A percentile compares a stretch with the other conserved stretches of the same genome.
Conservation (phyloP, 2,888 invertebrate species). For the Calameuta filiformis region DNA sequence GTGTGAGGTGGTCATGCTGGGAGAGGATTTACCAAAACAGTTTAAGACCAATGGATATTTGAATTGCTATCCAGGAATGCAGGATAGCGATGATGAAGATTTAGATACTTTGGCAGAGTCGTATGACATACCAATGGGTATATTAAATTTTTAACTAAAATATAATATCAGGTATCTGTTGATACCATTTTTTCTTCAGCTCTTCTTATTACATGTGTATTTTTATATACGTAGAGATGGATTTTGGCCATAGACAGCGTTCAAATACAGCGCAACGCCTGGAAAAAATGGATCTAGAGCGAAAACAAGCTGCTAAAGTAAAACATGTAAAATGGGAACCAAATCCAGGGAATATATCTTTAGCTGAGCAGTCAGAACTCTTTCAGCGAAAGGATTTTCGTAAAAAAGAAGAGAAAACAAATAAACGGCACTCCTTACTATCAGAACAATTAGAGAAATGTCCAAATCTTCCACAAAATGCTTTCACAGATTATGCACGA, state of each 20-base stretch:
- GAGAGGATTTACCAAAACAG: slow-evolving; percentile 81
- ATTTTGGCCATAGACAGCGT: slow-evolving; percentile 73
- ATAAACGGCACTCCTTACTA: slow-evolving; percentile 72
- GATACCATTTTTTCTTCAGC: slow-evolving; percentile 42
- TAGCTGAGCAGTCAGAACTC: slow-evolving; percentile 72
- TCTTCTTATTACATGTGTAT: background rate
- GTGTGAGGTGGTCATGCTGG: slow-evolving; percentile 92
- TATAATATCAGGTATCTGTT: slow-evolving; percentile 72
- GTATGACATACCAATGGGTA: slow-evolving; percentile 81
- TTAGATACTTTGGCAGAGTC: slow-evolving; percentile 75
- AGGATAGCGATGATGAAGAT: slow-evolving; percentile 84
- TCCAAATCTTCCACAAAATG: slow-evolving; percentile 83
- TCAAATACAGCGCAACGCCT: slow-evolving; percentile 90
- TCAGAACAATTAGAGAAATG: slow-evolving; percentile 81
- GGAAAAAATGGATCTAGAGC: slow-evolving; percentile 89
- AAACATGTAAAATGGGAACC: slow-evolving; percentile 81
- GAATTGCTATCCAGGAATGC: slow-evolving; percentile 80
- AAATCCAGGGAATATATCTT: slow-evolving; percentile 68
- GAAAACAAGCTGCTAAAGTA: slow-evolving; percentile 81
- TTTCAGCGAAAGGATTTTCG: slow-evolving; percentile 69
- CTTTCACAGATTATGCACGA: slow-evolving; percentile 89
- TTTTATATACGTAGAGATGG: slow-evolving; percentile 58
- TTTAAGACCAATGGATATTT: slow-evolving; percentile 70
- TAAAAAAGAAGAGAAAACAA: slow-evolving; percentile 40
- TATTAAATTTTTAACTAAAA: slow-evolving; percentile 36